phyloP scores from a whole-genome alignment of 1,140 invertebrate genomes.

The Spodoptera litura region DNA sequence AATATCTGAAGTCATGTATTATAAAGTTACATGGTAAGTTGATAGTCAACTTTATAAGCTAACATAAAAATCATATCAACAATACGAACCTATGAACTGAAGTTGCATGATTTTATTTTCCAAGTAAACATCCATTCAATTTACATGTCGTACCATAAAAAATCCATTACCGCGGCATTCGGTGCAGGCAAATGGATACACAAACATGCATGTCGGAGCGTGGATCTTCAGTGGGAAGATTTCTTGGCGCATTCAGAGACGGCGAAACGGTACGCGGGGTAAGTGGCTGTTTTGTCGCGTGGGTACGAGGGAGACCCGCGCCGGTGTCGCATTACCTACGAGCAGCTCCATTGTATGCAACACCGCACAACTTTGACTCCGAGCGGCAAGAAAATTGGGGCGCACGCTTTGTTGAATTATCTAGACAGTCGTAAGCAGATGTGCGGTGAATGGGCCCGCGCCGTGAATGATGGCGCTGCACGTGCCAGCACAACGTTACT shows the following conservation, averaged over 20 bases:
- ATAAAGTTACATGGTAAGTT: no score
- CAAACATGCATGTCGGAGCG: constrained; percentile 59
- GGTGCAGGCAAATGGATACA: constrained; percentile 63
- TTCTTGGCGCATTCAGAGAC: constrained; percentile 62
- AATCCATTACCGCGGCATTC: constrained; percentile 55
- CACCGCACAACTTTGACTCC: constrained; percentile 42
- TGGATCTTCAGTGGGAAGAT: constrained; percentile 55
- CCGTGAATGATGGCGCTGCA: constrained; percentile 29
- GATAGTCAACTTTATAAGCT: neutral
- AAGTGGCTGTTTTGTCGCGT: constrained; percentile 56
- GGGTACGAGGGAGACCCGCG: constrained; percentile 41
- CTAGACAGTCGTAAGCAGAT: constrained; percentile 44
- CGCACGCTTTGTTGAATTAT: constrained; percentile 47
- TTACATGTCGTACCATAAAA: constrained; percentile 46
- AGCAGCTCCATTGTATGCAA: constrained; percentile 29
- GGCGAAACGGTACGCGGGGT: constrained; percentile 56
- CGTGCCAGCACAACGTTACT: constrained; percentile 31
- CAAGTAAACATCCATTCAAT: constrained; percentile 36
- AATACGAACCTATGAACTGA: neutral
- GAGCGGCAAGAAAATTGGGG: constrained; percentile 48
- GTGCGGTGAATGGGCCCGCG: constrained; percentile 33
- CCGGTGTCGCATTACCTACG: constrained; percentile 50
- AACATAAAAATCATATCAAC: neutral
- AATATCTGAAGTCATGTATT: no score
- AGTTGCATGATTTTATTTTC: constrained; percentile 16